Evolutionary conservation across 2,888 invertebrate species (phyloP).

Genomic region (Unio delphinus): DNA sequence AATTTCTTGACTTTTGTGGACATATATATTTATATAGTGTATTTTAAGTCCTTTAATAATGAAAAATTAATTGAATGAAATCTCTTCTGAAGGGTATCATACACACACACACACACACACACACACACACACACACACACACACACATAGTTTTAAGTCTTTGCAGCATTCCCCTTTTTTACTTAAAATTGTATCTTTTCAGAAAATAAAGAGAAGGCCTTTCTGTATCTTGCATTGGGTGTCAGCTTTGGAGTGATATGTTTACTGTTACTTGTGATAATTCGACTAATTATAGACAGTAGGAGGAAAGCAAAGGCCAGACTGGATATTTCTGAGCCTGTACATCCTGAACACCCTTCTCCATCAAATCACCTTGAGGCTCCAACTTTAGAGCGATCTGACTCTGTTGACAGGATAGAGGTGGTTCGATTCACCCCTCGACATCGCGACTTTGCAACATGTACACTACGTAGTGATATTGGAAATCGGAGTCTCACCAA

Average conservation of each 20-base stretch:
- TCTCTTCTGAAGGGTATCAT: too few relatives aligned
- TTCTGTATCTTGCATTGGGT: conserved; percentile 63
- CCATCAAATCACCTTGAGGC: conserved; percentile 50
- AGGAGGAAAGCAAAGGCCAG: conserved; percentile 52
- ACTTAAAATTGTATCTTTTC: conserved; percentile 22
- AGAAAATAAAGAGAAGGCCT: conserved; percentile 62
- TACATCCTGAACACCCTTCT: conserved; percentile 46
- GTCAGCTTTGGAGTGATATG: conserved; percentile 56
- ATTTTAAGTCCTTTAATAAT: too few relatives aligned
- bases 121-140: too few relatives aligned
- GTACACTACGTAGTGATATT: conserved; percentile 51
- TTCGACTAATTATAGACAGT: conserved; percentile 52
- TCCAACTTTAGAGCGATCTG: conserved; percentile 54
- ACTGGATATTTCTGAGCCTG: conserved; percentile 61
- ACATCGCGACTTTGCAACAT: conserved; percentile 39
- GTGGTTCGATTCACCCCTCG: conserved; percentile 61
- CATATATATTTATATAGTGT: too few relatives aligned
- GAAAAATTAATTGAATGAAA: too few relatives aligned
- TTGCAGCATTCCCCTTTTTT: too few relatives aligned
- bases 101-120: too few relatives aligned
- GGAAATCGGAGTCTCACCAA: conserved; percentile 54
- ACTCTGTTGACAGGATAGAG: conserved; percentile 63
- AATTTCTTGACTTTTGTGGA: too few relatives aligned
- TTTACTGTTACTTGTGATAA: conserved; percentile 55
- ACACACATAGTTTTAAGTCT: too few relatives aligned